phyloP scores from a whole-genome alignment of 2,113 vertebrate species.

The Ellobius talpinus region DNA sequence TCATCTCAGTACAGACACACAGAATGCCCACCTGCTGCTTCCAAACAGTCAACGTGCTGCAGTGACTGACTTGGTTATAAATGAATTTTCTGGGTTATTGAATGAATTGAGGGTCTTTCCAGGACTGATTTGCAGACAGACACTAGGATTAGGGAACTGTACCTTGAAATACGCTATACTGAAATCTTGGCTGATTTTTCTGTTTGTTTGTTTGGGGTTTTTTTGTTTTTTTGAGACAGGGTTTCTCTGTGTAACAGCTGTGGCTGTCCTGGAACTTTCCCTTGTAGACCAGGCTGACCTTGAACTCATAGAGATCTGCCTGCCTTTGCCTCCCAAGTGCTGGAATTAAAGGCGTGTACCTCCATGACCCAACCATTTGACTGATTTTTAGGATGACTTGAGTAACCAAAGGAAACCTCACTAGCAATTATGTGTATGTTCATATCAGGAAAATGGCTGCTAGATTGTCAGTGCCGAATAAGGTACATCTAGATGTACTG shows the following conservation, averaged over 20 bases:
- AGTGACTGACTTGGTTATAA: neutral
- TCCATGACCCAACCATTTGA: neutral
- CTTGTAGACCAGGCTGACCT: too few species aligned
- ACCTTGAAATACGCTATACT: neutral
- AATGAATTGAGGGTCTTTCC: conserved; percentile 1
- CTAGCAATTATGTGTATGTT: neutral
- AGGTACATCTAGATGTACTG: neutral
- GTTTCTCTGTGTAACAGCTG: too few species aligned
- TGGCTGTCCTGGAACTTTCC: too few species aligned
- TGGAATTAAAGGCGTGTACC: too few species aligned
- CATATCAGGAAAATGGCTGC: neutral
- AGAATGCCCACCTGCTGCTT: neutral
- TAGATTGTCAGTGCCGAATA: neutral
- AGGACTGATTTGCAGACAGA: neutral
- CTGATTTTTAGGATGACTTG: neutral
- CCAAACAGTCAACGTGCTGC: neutral
- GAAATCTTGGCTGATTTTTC: neutral
- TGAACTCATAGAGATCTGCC: too few species aligned
- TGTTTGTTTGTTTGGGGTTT: too few species aligned
- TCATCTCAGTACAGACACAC: neutral
- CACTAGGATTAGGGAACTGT: neutral
- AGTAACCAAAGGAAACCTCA: neutral
- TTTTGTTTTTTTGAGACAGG: too few species aligned
- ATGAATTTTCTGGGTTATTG: neutral
- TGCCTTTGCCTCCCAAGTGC: too few species aligned